Conservation (phyloP, 2,797 vertebrate genomes). For the Scarus forsteni region DNA sequence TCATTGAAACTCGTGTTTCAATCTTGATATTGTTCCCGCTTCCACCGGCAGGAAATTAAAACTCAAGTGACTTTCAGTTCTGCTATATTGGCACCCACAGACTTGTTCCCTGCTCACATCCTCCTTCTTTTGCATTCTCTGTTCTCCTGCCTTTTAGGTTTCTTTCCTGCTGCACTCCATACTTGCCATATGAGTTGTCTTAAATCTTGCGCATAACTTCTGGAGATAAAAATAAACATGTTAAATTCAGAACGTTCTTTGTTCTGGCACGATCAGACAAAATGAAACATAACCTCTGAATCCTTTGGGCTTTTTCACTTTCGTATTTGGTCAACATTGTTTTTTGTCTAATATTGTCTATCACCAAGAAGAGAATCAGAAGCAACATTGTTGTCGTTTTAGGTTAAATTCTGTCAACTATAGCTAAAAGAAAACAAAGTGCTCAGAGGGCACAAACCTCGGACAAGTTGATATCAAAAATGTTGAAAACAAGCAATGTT, state of each 20-base stretch:
- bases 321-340: too few species aligned
- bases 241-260: not conserved
- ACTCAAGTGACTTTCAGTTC: conserved; percentile 60
- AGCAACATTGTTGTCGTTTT: too few species aligned
- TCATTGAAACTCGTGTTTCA: conserved; percentile 70
- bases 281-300: too few species aligned
- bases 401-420: too few species aligned
- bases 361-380: too few species aligned
- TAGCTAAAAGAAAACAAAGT: too few species aligned
- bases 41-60: conserved; percentile 77
- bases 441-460: too few species aligned
- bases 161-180: not conserved
- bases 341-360: too few species aligned
- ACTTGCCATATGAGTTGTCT: not conserved
- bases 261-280: too few species aligned
- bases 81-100: conserved; percentile 50
- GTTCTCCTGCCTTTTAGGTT: conserved; percentile 18
- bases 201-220: not conserved
- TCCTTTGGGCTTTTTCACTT: too few species aligned
- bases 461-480: too few species aligned
- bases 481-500: too few species aligned
- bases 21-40: conserved; percentile 72
- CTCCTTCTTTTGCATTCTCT: conserved; percentile 7
- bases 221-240: not conserved
- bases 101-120: conserved; percentile 42